Evolutionary conservation across 2,113 vertebrate genomes (phyloP).

Genomic region (Heliornis fulica): DNA sequence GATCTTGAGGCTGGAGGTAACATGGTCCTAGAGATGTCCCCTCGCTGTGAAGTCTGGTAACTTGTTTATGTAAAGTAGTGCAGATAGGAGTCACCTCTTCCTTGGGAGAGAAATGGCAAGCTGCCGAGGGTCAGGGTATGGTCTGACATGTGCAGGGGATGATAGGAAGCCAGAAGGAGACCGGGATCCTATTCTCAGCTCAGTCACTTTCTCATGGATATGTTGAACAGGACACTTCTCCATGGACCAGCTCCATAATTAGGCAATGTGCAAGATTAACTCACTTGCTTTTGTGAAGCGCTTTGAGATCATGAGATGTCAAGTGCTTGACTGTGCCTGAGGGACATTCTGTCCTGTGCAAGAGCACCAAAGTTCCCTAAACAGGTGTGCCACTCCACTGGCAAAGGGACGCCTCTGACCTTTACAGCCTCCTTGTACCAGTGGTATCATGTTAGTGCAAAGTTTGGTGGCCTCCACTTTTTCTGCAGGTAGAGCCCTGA

Average conservation of each 20-base stretch:
- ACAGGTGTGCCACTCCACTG: neutral
- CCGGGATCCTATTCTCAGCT: neutral
- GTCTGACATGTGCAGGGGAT: neutral
- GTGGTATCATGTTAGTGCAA: neutral
- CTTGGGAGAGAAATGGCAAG: neutral
- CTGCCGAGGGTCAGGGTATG: fast-evolving
- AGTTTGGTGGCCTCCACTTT: neutral
- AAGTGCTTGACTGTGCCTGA: neutral
- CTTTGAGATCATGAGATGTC: neutral
- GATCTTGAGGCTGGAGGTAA: neutral
- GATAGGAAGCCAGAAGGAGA: neutral
- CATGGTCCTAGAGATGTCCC: neutral
- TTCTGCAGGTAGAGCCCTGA: neutral
- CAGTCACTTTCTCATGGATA: neutral
- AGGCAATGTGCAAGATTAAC: neutral
- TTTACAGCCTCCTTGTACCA: neutral
- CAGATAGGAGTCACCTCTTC: neutral
- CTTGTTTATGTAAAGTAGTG: neutral
- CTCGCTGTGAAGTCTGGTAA: neutral
- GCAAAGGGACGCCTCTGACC: neutral
- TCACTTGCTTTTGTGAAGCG: neutral
- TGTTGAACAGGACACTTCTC: neutral
- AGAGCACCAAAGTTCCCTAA: neutral
- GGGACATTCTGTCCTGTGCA: neutral
- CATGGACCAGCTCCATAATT: neutral